phyloP scores from a whole-genome alignment of 2,888 invertebrate species.

The Parasteatoda lunata region DNA sequence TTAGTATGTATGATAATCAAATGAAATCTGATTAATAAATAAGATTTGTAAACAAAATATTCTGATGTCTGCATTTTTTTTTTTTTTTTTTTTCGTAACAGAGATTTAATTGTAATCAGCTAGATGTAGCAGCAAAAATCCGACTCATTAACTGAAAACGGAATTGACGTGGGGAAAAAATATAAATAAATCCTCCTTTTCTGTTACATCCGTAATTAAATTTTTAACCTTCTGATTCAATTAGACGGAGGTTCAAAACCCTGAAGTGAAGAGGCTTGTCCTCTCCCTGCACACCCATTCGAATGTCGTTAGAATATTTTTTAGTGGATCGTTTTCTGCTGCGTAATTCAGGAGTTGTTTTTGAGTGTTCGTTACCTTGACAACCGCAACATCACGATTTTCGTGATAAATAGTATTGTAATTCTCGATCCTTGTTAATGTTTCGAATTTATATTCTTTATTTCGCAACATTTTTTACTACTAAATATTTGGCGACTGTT shows the following conservation, averaged over 20 bases:
- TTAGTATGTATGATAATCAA: too few species aligned
- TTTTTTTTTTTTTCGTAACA: too few species aligned
- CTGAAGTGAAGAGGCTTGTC: not conserved
- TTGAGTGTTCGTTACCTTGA: not conserved
- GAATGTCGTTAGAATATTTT: not conserved
- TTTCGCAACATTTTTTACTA: not conserved
- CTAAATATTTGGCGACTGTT: not conserved
- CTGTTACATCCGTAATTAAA: not conserved
- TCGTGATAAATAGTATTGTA: conserved; percentile 2
- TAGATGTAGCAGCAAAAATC: not conserved
- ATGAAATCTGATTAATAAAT: too few species aligned
- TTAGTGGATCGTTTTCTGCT: not conserved
- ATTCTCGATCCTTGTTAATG: not conserved
- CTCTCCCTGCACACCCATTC: not conserved
- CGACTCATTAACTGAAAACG: not conserved
- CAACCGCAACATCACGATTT: not conserved
- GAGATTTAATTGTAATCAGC: not conserved
- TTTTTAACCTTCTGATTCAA: conserved; percentile 1
- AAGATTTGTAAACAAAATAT: too few species aligned
- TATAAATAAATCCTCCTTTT: not conserved
- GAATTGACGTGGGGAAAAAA: not conserved
- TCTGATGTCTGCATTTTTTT: too few species aligned
- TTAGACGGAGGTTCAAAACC: not conserved
- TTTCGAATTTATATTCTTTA: not conserved
- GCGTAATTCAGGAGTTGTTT: conserved; percentile 5